A percentile compares a stretch with the other conserved stretches of the same genome.
Conservation (phyloP, 2,888 invertebrate genomes). For the Salpingus planirostris region DNA sequence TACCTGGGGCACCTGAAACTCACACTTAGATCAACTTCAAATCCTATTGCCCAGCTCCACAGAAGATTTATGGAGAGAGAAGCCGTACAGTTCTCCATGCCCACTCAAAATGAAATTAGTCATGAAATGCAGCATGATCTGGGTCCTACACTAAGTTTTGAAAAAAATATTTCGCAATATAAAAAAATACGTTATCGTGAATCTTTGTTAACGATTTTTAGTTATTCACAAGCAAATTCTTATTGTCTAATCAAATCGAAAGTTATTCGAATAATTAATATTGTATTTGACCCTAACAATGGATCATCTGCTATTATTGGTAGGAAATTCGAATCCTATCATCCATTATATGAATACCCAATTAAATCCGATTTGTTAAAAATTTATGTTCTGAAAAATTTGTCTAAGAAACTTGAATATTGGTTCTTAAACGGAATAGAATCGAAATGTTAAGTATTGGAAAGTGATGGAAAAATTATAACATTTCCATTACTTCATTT, state of each 20-base stretch:
- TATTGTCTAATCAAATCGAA: not conserved
- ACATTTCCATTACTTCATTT: no score
- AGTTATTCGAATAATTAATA: not conserved
- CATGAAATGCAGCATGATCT: not conserved
- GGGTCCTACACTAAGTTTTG: not conserved
- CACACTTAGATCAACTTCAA: constrained; percentile 10
- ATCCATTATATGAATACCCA: no score
- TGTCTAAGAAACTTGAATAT: no score
- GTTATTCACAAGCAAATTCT: not conserved
- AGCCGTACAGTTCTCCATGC: no score
- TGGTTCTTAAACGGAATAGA: no score
- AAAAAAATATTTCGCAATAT: not conserved
- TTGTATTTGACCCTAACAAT: not conserved
- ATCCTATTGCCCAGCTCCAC: constrained; percentile 11
- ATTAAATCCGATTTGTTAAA: no score
- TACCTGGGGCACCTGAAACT: constrained; percentile 9
- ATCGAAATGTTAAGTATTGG: no score
- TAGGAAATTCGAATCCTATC: not conserved
- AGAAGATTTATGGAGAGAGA: constrained; percentile 8
- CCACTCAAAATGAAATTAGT: not conserved
- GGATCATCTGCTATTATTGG: not conserved
- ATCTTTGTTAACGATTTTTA: not conserved
- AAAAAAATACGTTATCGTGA: not conserved
- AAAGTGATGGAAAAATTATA: no score
- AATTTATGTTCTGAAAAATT: no score